These are phyloP conservation scores for Macropis europaea DNA, from an alignment of 2,888 invertebrate genomes.

Conservation along the genomic window DNA sequence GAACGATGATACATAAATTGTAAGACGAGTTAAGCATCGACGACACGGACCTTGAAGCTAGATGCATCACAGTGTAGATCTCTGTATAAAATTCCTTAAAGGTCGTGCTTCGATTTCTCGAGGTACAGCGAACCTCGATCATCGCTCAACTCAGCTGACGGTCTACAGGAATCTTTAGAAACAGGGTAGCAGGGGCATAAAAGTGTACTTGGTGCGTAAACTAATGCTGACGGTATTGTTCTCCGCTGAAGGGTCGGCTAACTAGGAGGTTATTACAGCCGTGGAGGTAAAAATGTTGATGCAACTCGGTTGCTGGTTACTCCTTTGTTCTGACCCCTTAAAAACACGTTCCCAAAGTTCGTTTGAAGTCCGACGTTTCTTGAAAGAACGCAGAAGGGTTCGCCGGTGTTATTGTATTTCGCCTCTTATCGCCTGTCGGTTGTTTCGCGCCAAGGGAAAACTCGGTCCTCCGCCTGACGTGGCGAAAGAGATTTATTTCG, in stretches of 20 bases:
- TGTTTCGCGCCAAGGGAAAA: background rate
- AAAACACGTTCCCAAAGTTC: slow-evolving; percentile 17
- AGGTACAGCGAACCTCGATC: slow-evolving; percentile 51
- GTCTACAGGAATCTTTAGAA: slow-evolving; percentile 21
- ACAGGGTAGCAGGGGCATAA: slow-evolving; percentile 29
- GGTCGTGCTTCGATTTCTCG: slow-evolving; percentile 30
- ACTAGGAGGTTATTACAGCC: slow-evolving; percentile 53
- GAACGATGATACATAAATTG: too few relatives aligned
- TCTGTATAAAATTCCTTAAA: slow-evolving; percentile 12
- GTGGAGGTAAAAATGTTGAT: slow-evolving; percentile 52
- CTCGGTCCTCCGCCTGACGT: background rate
- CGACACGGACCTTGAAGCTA: too few relatives aligned
- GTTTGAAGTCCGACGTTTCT: slow-evolving; percentile 7
- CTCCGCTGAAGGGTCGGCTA: slow-evolving; percentile 29
- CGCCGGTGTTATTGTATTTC: slow-evolving; percentile 27
- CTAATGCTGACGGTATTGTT: slow-evolving; percentile 45
- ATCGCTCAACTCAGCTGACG: slow-evolving; percentile 38
- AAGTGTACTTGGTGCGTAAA: slow-evolving; percentile 48
- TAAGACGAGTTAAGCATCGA: too few relatives aligned
- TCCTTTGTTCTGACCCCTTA: slow-evolving; percentile 26
- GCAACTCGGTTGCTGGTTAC: slow-evolving; percentile 25
- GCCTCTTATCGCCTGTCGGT: slow-evolving; percentile 19
- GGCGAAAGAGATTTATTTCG: slow-evolving; percentile 21
- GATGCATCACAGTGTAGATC: slow-evolving; percentile 16
- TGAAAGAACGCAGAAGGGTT: background rate